Conservation (phyloP, 2,888 invertebrate genomes). For the Rotaria socialis region DNA sequence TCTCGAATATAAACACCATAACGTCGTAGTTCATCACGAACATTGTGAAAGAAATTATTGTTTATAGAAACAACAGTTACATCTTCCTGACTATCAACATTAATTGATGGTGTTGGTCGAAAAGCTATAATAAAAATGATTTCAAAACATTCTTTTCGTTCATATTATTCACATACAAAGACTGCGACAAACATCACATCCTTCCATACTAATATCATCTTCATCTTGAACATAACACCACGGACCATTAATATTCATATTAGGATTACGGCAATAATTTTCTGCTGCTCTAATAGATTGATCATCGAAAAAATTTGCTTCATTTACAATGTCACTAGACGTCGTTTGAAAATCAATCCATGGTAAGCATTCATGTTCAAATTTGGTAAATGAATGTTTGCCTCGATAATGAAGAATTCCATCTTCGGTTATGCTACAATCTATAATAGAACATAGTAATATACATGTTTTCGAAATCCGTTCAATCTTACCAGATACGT, state of each 20-base stretch:
- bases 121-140: not conserved
- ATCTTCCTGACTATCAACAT: not conserved
- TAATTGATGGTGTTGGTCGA: not conserved
- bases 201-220: not conserved
- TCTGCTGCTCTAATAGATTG: not conserved
- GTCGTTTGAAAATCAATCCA: not conserved
- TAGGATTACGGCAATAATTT: slow-evolving; percentile 26
- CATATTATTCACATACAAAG: not conserved
- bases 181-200: not conserved
- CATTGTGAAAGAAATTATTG: not conserved
- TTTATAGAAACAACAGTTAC: not conserved
- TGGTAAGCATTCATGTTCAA: not conserved
- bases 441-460: not conserved
- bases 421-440: not conserved
- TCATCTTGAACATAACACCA: slow-evolving; percentile 17
- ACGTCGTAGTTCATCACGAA: not conserved
- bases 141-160: not conserved
- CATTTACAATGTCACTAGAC: not conserved
- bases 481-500: not conserved
- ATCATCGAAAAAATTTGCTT: not conserved
- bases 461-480: not conserved
- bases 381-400: slow-evolving; percentile 30
- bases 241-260: not conserved
- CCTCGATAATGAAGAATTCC: slow-evolving; percentile 32
- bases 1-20: not conserved